phyloP scores from a whole-genome alignment of 2,888 invertebrate species.

The Acleris cristana region DNA sequence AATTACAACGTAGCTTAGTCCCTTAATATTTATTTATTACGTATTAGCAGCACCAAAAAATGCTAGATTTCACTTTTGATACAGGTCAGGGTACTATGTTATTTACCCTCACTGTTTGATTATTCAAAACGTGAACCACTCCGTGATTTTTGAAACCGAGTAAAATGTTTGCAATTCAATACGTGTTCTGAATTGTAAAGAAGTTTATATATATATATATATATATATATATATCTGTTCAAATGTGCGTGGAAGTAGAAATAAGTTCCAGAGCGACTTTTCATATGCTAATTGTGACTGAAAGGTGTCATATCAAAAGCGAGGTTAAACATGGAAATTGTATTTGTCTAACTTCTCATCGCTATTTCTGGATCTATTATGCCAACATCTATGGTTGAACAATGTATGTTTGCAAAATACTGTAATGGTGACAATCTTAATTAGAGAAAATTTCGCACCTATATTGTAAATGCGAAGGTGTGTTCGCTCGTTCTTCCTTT shows the following conservation, averaged over 20 bases:
- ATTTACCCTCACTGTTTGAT: background rate
- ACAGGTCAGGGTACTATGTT: background rate
- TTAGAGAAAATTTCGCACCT: too few relatives aligned
- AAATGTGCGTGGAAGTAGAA: conserved; percentile 12
- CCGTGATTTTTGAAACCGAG: conserved; percentile 10
- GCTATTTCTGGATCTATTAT: too few relatives aligned
- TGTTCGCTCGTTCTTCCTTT: too few relatives aligned
- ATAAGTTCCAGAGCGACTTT: conserved; percentile 1
- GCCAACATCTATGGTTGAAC: too few relatives aligned
- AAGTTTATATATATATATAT: conserved; percentile 1
- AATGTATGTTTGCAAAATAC: too few relatives aligned
- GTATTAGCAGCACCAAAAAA: too few relatives aligned
- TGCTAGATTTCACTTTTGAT: too few relatives aligned
- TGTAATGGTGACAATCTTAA: too few relatives aligned
- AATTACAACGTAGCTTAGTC: too few relatives aligned
- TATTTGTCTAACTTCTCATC: background rate
- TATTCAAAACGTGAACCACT: background rate
- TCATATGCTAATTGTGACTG: conserved; percentile 19
- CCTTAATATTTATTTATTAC: too few relatives aligned
- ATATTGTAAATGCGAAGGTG: too few relatives aligned
- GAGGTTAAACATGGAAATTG: background rate
- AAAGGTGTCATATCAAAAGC: conserved; percentile 6
- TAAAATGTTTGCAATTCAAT: conserved; percentile 12
- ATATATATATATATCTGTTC: background rate
- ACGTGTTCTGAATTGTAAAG: conserved; percentile 13